Conservation (phyloP, 2,888 invertebrate species). For the Habrosyne pyritoides region DNA sequence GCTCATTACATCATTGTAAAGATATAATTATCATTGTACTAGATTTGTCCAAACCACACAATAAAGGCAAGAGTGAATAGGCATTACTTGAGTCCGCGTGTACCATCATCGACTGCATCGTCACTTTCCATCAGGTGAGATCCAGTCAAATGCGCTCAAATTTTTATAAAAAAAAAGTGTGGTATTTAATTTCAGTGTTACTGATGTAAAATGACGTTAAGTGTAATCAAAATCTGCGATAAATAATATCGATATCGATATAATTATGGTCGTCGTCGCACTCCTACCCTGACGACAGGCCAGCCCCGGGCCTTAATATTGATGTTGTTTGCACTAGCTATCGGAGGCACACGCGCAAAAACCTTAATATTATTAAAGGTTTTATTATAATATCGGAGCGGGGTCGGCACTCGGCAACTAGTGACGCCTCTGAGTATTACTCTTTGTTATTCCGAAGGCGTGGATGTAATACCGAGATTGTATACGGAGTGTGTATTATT, state of each 20-base stretch:
- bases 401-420: neutral
- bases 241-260: neutral
- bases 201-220: no score
- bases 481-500: neutral
- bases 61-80: no score
- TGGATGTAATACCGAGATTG: neutral
- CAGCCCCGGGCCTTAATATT: constrained; percentile 47
- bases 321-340: constrained; percentile 66
- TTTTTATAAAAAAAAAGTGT: no score
- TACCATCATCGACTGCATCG: no score
- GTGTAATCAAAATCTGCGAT: no score
- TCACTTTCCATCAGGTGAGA: no score
- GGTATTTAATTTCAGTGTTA: no score
- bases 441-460: neutral
- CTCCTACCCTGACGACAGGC: constrained; percentile 30
- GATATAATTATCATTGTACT: constrained; percentile 11
- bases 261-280: constrained; percentile 13
- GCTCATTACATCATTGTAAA: constrained; percentile 13
- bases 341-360: constrained; percentile 49
- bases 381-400: constrained; percentile 38
- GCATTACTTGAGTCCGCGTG: no score
- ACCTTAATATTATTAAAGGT: constrained; percentile 47
- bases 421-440: neutral
- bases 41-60: no score
- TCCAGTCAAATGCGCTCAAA: no score